These are phyloP conservation scores for Genyomyrus donnyi DNA, from an alignment of 2,113 vertebrate species.

Conservation along the genomic window DNA sequence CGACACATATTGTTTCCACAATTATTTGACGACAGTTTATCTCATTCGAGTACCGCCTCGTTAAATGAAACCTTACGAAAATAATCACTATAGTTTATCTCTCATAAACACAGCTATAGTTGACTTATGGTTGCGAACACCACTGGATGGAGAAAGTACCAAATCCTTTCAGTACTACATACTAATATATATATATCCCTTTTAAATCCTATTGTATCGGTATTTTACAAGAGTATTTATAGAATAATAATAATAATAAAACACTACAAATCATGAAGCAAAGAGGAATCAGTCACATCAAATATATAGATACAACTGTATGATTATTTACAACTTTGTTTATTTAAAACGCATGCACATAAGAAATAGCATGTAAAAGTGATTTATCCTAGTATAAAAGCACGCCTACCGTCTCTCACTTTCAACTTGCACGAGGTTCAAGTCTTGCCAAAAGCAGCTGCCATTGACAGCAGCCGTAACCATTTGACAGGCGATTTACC, in stretches of 20 bases:
- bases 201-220: neutral
- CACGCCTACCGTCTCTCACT: slow-evolving; percentile 41
- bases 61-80: neutral
- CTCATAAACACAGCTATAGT: neutral
- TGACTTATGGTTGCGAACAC: neutral
- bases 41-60: neutral
- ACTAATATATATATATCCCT: neutral
- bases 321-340: neutral
- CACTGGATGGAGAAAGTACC: neutral
- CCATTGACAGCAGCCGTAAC: slow-evolving; percentile 38
- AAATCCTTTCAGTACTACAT: neutral
- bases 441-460: slow-evolving; percentile 35
- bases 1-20: neutral
- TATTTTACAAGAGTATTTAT: neutral
- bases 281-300: neutral
- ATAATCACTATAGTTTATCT: neutral
- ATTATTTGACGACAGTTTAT: neutral
- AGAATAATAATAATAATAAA: neutral
- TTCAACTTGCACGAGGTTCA: slow-evolving; percentile 39
- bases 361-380: neutral
- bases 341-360: neutral
- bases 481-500: slow-evolving; percentile 14
- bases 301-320: neutral
- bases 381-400: neutral
- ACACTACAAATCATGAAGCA: neutral